Evolutionary conservation across 2,797 vertebrate species (phyloP).

Genomic region (Anolis apletophallus): DNA sequence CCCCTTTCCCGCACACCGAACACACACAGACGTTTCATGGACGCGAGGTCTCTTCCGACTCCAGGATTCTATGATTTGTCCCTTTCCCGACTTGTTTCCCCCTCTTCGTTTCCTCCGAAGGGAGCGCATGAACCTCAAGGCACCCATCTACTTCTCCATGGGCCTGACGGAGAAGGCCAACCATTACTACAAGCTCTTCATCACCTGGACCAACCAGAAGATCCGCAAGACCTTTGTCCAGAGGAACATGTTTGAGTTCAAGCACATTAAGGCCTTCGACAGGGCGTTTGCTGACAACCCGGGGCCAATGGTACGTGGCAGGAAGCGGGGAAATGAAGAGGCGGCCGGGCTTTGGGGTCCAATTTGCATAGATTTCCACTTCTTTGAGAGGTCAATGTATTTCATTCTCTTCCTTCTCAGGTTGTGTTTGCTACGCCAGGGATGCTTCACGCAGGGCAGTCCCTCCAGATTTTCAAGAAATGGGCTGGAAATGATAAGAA

Average conservation of each 20-base stretch:
- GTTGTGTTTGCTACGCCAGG: conserved; percentile 98
- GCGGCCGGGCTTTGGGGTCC: not conserved
- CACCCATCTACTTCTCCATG: conserved; percentile 98
- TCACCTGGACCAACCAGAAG: conserved; percentile 99
- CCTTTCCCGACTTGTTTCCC: not conserved
- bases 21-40: too few relatives aligned
- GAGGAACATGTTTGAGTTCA: conserved; percentile 99
- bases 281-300: conserved; percentile 95
- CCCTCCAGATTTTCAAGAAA: conserved; percentile 98
- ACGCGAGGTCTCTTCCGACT: too few relatives aligned
- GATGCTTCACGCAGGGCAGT: conserved; percentile 97
- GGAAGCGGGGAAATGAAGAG: too few relatives aligned
- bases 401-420: conserved; percentile 69
- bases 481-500: conserved; percentile 99
- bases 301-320: conserved; percentile 88
- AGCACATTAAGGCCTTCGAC: conserved; percentile 97
- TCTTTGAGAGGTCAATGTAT: not conserved
- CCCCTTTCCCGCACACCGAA: too few relatives aligned
- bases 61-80: too few relatives aligned
- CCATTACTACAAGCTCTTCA: conserved; percentile 99
- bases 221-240: conserved; percentile 98
- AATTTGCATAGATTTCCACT: not conserved
- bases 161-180: conserved; percentile 98
- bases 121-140: conserved; percentile 98
- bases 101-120: conserved; percentile 65